Base-by-base conservation (phyloP, 2,888 invertebrate species). In the Euspilapteryx auroguttella region DNA sequence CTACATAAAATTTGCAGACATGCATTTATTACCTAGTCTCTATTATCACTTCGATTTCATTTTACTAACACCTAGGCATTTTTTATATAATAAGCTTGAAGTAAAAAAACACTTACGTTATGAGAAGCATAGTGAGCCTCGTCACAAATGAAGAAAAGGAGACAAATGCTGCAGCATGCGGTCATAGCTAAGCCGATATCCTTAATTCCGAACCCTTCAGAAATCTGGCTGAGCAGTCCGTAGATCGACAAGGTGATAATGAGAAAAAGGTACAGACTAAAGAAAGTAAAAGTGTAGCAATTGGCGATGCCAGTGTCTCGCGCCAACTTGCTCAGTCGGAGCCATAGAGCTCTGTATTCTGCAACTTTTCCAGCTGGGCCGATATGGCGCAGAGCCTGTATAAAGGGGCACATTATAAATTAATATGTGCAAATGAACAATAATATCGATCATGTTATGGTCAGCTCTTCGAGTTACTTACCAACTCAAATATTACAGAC, bases 211-310 rank as follows among this genome's bases (percentile, higher is more conserved):
- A 86, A 81, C 1, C 87, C 86, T 33, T 82, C 83, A 14, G 86
- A 85, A 12, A 87, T 79, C 52, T 86, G 85, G 8, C 86, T 86
- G 48, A 87, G 73, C 2, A 87, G 58, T 0, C 87, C 86, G 40
- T 87, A 87, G 40, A 87, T 82, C 0, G 86, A 86, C n/a, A 87
- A 53, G 1, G 86, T 87, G 28, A 87, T 86, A 32, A 85, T 82
- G 8, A 86, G 78, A 45, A 87, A 87, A 8, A 87, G 64, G 47
- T 86, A 86, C 3, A 86, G 63, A 43, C 79, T 82, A 31, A 86
- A 63, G 40, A 85, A 86, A 2, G 82, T 85, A 36, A 86, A 78
- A 0, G 83, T 81, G 41, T 85, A 86, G 42, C 85, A 85, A 38
- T 81, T 79, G 2, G 86, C 81, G 24, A 80, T 79, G 32, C 86